Base-by-base conservation (phyloP, 2,113 vertebrate species). In the Apodemus sylvaticus region DNA sequence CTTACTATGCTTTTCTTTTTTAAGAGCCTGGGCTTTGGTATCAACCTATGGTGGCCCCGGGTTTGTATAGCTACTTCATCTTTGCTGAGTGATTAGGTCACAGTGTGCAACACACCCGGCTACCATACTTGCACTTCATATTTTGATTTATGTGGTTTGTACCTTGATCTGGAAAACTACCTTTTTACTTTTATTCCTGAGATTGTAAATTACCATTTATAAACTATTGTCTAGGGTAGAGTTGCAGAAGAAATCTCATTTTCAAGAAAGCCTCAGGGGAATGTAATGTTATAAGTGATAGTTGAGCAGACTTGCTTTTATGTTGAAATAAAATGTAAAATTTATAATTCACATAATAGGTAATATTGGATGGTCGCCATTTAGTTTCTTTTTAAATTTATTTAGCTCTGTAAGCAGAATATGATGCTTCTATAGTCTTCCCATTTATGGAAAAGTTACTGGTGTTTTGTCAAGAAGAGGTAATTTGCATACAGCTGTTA, bases 261-360 rank as follows among this genome's bases (percentile, higher is more conserved):
- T 96, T 91, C 58, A 93, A 60, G 64, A 82, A 91, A 94, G 83
- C 42, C 42, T 51, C 42, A 24, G 62, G 42, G 62, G 55, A 86
- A 81, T 91, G 29, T 85, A 90, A 93, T 89, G 55, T 90, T 91
- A 29, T 1, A 93, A 86, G 55, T 91, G 48, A 70, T 94, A 51
- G 95, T 94, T 91, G 36, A 53, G 5, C 90, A 94, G 31, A 71
- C 55, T 86, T 92, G 66, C 58, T 60, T 91, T 93, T 87, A 14
- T 93, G 34, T 93, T 70, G 74, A 93, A 93, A 91, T 62, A 71
- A 62, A 91, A 4, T 87, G 45, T 94, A 92, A 92, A 96, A 93
- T 73, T n/a, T 88, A 86, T 68, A 74, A 64, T 94, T 95, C 62
- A 96, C 71, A 74, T 90, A 96, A 76, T 81, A 60, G 36, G 7